Base-by-base conservation (phyloP, 37 sponge, comb jelly and placozoan genomes). In the Petrosia ficiformis region DNA sequence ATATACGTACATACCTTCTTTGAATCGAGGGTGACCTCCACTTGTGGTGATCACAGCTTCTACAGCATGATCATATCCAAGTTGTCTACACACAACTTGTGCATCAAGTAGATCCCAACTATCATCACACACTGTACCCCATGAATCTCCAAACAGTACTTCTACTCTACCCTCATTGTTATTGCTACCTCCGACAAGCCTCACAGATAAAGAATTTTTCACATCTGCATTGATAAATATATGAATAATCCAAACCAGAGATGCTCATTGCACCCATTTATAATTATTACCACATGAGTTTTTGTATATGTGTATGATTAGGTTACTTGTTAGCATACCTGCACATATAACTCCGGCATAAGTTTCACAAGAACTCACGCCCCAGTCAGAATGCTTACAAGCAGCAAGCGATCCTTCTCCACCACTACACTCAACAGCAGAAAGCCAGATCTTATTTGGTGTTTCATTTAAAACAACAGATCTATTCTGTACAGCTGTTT, bases 61-160 rank as follows among this genome's bases (percentile, higher is more conserved):
- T 26, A 56, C 76, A 2, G 30, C 76, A 52, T 35, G 10, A 2
- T 66, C 35, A 28, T 63, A 80, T 1, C 75, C 80, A 21, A 86
- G 43, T 34, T 86, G 80, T 28, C 74, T 42, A 41, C 72, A 71
- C 10, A 44, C 72, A 8, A 71, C 44, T 21, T 41, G n/a, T 44
- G 72, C 72, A 39, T 39, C 44, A 4, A 2, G 8, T 28, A 41
- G 4, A 31, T 42, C 52, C 72, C 72, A 71, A 3, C 28, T n/a
- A 41, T 71, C 72, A 41, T 71, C 72, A 71, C 72, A 71, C 32
- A 71, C 44, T 71, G 72, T 42, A 31, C 72, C 72, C 72, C 72
- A 71, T 42, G 44, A 42, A 42, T 42, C 44, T 44, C 72, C 52
- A 71, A 44, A 29, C 28, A 29, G 31, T 44, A 71, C 16, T 19